Percentiles rank a stretch among this genome's conserved stretches.
Conservation (phyloP, 2,888 invertebrate genomes). For the Mimachlamys varia region DNA sequence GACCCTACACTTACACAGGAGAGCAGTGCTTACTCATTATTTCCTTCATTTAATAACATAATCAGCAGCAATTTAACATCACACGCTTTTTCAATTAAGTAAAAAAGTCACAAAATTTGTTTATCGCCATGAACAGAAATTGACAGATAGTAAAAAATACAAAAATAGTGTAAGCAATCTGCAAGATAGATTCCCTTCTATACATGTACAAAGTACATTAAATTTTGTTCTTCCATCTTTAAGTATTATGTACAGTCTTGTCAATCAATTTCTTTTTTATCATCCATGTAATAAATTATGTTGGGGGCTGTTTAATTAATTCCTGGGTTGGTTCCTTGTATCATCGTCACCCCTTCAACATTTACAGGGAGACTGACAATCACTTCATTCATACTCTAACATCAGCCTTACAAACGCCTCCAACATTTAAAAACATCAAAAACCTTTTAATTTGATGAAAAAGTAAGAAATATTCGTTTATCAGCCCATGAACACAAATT, state of each 20-base stretch:
- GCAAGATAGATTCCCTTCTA: too few species aligned
- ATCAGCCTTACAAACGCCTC: not conserved
- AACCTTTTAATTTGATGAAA: conserved; percentile 11
- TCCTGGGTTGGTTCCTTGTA: not conserved
- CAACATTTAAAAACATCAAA: not conserved
- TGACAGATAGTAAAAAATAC: too few species aligned
- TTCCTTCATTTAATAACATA: too few species aligned
- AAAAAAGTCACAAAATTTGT: too few species aligned
- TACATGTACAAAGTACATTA: too few species aligned
- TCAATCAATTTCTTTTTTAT: not conserved
- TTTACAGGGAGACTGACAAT: not conserved
- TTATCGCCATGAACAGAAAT: too few species aligned
- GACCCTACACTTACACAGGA: too few species aligned
- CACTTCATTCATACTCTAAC: not conserved
- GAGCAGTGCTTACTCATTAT: too few species aligned
- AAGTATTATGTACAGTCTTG: not conserved
- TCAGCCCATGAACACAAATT: conserved; percentile 1
- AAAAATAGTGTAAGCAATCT: too few species aligned
- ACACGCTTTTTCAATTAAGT: too few species aligned
- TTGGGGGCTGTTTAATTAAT: not conserved
- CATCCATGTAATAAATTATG: not conserved
- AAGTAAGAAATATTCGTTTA: not conserved
- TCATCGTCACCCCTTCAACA: not conserved
- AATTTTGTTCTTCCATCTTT: too few species aligned
- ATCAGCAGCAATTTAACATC: too few species aligned